These are phyloP conservation scores for Parazoanthus atlanticus DNA, from an alignment of 92 coral and sea anemone genomes.

Conservation along the genomic window DNA sequence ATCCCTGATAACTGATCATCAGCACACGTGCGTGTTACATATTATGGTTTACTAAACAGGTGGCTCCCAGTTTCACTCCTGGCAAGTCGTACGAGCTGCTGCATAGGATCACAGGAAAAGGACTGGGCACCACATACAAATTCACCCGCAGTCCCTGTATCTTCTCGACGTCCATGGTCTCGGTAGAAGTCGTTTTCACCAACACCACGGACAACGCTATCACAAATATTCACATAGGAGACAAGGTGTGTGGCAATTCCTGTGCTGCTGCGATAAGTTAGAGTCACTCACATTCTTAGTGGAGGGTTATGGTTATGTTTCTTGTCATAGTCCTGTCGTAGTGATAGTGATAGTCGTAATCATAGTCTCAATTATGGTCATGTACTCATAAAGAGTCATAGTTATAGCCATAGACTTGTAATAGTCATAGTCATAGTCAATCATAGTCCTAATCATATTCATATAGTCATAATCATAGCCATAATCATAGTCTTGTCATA, in stretches of 20 bases:
- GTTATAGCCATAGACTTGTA: no score
- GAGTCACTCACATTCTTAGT: neutral
- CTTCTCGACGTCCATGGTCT: conserved; percentile 89
- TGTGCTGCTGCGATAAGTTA: neutral
- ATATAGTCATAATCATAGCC: no score
- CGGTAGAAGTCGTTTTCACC: conserved; percentile 83
- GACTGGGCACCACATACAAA: conserved; percentile 84
- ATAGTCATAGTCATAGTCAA: no score
- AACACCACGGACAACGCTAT: conserved; percentile 78
- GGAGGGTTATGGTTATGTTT: neutral
- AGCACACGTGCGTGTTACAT: neutral
- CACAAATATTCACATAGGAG: conserved; percentile 78
- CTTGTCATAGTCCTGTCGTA: no score
- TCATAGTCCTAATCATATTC: no score
- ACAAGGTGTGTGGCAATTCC: conserved; percentile 58
- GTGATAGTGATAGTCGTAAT: neutral
- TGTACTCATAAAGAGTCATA: no score
- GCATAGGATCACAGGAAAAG: conserved; percentile 91
- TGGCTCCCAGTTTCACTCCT: conserved; percentile 74
- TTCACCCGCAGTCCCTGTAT: conserved; percentile 95
- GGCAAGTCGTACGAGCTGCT: conserved; percentile 87
- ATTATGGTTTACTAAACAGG: conserved; percentile 41
- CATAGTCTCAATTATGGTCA: no score
- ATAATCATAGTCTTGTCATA: no score
- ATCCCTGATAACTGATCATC: neutral